phyloP scores from a whole-genome alignment of 2,113 vertebrate genomes.

The Pangasianodon hypophthalmus region DNA sequence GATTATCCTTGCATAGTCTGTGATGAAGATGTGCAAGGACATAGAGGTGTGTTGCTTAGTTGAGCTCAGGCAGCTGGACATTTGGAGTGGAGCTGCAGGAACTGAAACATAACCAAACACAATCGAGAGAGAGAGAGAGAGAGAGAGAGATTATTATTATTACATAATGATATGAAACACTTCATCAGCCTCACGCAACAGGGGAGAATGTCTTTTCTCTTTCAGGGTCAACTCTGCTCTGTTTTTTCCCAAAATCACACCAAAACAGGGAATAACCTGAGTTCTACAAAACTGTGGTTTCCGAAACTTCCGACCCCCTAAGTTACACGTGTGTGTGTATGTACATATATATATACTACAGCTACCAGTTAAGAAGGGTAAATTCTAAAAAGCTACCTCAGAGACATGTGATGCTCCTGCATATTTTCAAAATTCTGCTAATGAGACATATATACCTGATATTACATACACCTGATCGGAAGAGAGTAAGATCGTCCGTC shows the following conservation, averaged over 20 bases:
- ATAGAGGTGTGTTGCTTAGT: constrained; percentile 12
- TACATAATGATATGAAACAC: constrained; percentile 44
- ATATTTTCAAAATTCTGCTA: too few species aligned
- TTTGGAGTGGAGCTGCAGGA: constrained; percentile 26
- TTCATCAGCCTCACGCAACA: constrained; percentile 50
- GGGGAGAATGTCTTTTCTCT: constrained; percentile 47
- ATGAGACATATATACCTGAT: neutral
- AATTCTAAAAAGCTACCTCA: too few species aligned
- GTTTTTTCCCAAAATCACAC: constrained; percentile 78
- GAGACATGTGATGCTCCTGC: too few species aligned
- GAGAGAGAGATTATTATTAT: constrained; percentile 37
- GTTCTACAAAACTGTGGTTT: neutral
- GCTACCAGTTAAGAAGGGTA: too few species aligned
- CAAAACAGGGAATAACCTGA: constrained; percentile 63
- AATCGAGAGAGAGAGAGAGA: constrained; percentile 7
- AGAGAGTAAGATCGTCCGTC: too few species aligned
- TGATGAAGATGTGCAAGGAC: constrained; percentile 19
- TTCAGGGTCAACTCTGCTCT: constrained; percentile 64
- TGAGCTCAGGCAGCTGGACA: constrained; percentile 29
- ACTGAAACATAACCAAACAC: constrained; percentile 29
- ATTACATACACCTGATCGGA: too few species aligned
- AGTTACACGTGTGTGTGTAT: constrained; percentile 27
- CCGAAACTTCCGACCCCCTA: neutral
- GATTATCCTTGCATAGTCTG: constrained; percentile 9
- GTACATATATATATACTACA: constrained; percentile 39